These are phyloP conservation scores for Amitus sp. DNA, from an alignment of 2,888 invertebrate genomes.

Conservation along the genomic window DNA sequence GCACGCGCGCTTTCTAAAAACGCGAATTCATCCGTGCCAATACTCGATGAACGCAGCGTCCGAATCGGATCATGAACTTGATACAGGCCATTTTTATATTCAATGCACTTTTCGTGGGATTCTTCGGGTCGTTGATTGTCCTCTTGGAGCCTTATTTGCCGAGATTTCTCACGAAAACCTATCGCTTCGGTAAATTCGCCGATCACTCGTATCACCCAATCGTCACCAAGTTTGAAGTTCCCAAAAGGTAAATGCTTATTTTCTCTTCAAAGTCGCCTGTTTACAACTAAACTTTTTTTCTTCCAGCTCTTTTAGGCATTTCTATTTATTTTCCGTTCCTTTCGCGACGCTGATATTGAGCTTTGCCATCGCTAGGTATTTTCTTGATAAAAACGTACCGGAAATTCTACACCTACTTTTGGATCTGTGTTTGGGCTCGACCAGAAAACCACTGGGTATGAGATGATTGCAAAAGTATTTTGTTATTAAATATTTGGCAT, in stretches of 20 bases:
- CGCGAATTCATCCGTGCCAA: slow-evolving; percentile 3
- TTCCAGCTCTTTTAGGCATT: slow-evolving; percentile 78
- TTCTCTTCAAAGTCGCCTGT: no score
- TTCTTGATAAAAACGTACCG: slow-evolving; percentile 67
- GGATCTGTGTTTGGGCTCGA: slow-evolving; percentile 62
- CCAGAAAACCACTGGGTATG: slow-evolving; percentile 67
- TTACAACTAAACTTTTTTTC: no score
- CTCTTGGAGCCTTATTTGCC: slow-evolving; percentile 76
- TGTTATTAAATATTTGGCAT: no score
- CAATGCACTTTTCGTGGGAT: slow-evolving; percentile 57
- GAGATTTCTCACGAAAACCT: slow-evolving; percentile 71
- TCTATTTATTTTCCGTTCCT: slow-evolving; percentile 77
- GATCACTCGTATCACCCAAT: slow-evolving; percentile 67
- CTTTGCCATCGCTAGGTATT: slow-evolving; percentile 68
- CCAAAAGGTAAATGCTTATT: slow-evolving; percentile 74
- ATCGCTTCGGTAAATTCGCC: slow-evolving; percentile 80
- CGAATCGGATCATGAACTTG: slow-evolving; percentile 48
- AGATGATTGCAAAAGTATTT: no score
- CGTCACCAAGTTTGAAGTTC: slow-evolving; percentile 71
- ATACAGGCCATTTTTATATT: slow-evolving; percentile 50
- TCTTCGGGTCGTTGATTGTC: slow-evolving; percentile 73
- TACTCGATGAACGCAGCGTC: no score
- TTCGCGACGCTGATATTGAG: slow-evolving; percentile 68
- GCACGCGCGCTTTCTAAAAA: slow-evolving; percentile 31
- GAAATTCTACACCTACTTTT: slow-evolving; percentile 67